Percentiles rank a stretch among this genome's conserved stretches.
phyloP scores from a whole-genome alignment of 2,113 vertebrate genomes.

The Eclectus roratus region DNA sequence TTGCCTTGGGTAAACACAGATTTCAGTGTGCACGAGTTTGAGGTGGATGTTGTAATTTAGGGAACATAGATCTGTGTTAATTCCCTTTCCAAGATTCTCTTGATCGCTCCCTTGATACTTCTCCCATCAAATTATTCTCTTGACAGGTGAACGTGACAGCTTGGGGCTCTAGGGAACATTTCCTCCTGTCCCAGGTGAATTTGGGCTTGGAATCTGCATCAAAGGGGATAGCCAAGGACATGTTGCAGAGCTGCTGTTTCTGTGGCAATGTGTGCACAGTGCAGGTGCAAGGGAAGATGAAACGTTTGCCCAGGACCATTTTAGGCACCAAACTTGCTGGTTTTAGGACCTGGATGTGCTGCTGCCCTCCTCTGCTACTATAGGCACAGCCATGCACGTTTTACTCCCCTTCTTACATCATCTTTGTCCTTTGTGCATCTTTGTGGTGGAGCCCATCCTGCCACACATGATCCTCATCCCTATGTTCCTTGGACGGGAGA shows the following conservation, averaged over 20 bases:
- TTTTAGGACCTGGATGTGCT: background rate
- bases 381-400: background rate
- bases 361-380: background rate
- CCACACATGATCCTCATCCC: rapidly evolving
- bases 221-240: background rate
- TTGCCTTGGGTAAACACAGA: background rate
- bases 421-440: background rate
- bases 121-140: background rate
- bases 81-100: background rate
- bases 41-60: background rate
- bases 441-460: background rate
- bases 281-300: background rate
- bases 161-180: background rate
- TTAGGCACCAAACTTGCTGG: rapidly evolving
- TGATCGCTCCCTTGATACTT: background rate
- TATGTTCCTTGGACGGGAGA: background rate
- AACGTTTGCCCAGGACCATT: background rate
- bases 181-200: background rate
- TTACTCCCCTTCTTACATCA: background rate
- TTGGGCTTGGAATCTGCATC: background rate
- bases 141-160: background rate
- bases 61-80: background rate
- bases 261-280: no score
- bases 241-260: background rate
- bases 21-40: background rate